Evolutionary conservation across 2,797 vertebrate species (phyloP).

Genomic region (Ctenochaetus hawaiiensis): DNA sequence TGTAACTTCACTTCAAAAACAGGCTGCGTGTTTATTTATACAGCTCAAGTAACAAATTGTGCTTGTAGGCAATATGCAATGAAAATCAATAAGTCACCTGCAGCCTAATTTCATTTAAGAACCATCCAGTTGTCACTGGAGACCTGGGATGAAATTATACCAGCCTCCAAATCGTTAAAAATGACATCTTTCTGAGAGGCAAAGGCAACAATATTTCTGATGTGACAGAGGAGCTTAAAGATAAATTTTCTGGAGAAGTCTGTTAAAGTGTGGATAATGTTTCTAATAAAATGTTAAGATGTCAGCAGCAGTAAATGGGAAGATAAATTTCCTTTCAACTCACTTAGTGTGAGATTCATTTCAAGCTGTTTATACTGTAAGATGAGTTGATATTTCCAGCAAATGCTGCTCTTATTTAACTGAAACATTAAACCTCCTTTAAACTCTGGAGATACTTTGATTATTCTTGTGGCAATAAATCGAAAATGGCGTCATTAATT

Average conservation of each 20-base stretch:
- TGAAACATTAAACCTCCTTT: not conserved
- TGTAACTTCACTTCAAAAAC: conserved; percentile 6
- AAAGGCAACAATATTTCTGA: conserved; percentile 40
- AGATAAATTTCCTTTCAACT: conserved; percentile 33
- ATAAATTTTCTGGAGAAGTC: conserved; percentile 42
- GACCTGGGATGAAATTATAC: conserved; percentile 59
- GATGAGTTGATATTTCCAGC: not conserved
- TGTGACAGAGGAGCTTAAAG: conserved; percentile 47
- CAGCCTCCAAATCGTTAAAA: conserved; percentile 59
- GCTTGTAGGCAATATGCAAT: conserved; percentile 45
- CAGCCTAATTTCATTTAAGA: conserved; percentile 55
- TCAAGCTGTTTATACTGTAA: conserved; percentile 11
- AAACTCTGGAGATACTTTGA: not conserved
- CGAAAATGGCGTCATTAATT: not conserved
- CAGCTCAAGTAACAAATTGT: conserved; percentile 46
- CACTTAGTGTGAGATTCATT: conserved; percentile 2
- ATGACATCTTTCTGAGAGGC: conserved; percentile 60
- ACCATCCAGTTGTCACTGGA: conserved; percentile 41
- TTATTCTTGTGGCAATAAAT: not conserved
- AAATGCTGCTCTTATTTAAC: not conserved
- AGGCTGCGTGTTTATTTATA: conserved; percentile 27
- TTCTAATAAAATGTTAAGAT: conserved; percentile 55
- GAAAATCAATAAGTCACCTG: conserved; percentile 56
- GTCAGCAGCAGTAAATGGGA: conserved; percentile 30
- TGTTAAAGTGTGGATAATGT: conserved; percentile 53